Base-by-base conservation (phyloP, 2,888 invertebrate genomes). In the Caradrina clavipalpis region DNA sequence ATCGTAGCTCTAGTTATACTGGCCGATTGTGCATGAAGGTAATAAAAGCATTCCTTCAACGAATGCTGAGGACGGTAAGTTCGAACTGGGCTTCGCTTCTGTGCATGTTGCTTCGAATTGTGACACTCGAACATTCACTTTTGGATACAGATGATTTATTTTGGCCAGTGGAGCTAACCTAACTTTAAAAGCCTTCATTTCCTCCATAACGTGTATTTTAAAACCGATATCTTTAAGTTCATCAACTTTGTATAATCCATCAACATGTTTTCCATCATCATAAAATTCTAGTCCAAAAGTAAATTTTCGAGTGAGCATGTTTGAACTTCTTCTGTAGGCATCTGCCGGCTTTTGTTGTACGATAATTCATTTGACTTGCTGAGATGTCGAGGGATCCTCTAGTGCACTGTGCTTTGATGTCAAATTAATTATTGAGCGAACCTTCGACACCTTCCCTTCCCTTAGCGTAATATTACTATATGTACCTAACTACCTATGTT, bases 311-410 rank as follows among this genome's bases (percentile, higher is more conserved):
- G 82, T 81, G 75, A 82, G 90, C 91, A 90, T 88, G 87, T 83
- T 68, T 70, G 70, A 78, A 67, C 78, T 84, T 84, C 78, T 76
- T 85, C 76, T 79, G 55, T 78, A 74, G 76, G 75, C 70, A 82
- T 87, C 78, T 84, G 84, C 82, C 80, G 82, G 87, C 87, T 88
- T 88, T 83, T 80, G 74, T 58, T 80, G 80, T 92, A 90, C 88
- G 89, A 92, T 91, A 91, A 95, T 95, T 95, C 95, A 95, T 95
- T 95, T 95, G 95, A 95, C 95, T 95, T 95, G 95, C 94, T 92
- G 86, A 83, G 93, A 90, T 93, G 94, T 93, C 94, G 93, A 92
- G 89, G 94, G 94, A 86, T 93, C 90, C 78, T 81, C 83, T 83
- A 83, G 80, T 72, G 73, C 84, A 80, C 83, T 87, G 86, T 88